Base-by-base conservation (phyloP, 1,140 invertebrate species). In the Drosophila trapezifrons region DNA sequence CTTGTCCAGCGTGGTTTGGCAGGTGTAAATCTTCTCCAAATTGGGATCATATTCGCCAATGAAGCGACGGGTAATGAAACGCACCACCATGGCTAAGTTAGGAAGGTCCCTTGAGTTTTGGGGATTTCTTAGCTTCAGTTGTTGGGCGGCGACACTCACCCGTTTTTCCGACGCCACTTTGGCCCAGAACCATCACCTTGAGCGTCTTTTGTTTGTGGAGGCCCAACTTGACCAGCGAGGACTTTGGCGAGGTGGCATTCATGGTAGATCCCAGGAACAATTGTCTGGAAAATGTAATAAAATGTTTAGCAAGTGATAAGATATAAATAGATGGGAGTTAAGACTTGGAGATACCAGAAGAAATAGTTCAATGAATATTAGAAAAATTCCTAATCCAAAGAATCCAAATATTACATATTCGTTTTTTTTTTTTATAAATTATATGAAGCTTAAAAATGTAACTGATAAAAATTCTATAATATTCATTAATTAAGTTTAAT, bases 1-100 rank as follows among this genome's bases (percentile, higher is more conserved):
- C 69, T 96, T 96, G 91, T 96, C 96, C 76, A 97, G 94, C 27
- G 95, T 93, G 4, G 95, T 95, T 82, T 95, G 94, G 91, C 95
- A 95, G 73, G 94, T 94, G 91, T 97, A 97, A 15, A 96, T 94
- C 83, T 96, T 95, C 92, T 97, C 96, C 67, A 96, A 92, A 74
- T 93, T 95, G 3, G 96, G 95, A 87, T 97, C 96, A 86, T 97
- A 97, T 92, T 97, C 96, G 25, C 96, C 96, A 67, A 97, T 97
- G 89, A 95, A 97, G n/a, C 96, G 93, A 29, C 94, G 93, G 8
- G 96, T 97, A 29, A 97, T 95, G 80, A 96, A 97, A 78, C 96
- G 93, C 15, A 97, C 96, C 10, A 96, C 95, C 92, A 97, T 93
- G 17, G 96, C 96, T 87, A 46, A 35, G 22, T 35, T 15, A 29